These are phyloP conservation scores for Alfaro cultratus DNA, from an alignment of 2,797 vertebrate species.

Conservation along the genomic window DNA sequence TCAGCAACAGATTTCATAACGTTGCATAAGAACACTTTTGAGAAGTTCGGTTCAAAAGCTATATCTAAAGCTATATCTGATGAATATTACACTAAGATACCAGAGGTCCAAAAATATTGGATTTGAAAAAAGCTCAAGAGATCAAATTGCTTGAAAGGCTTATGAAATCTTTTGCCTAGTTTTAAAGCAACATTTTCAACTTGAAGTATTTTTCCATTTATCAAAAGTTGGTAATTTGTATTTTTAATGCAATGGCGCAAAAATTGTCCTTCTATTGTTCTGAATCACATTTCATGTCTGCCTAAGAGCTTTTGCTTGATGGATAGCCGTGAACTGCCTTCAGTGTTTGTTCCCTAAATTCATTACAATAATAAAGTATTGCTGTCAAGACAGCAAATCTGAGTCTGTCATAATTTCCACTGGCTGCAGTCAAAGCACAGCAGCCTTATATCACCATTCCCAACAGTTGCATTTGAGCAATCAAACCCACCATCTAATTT, in stretches of 20 bases:
- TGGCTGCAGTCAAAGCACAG: constrained; percentile 36
- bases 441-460: constrained; percentile 15
- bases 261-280: constrained; percentile 31
- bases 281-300: constrained; percentile 38
- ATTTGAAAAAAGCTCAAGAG: background rate
- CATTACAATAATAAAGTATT: constrained; percentile 52
- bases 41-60: background rate
- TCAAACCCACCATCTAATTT: constrained; percentile 49
- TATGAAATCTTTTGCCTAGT: constrained; percentile 5
- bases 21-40: background rate
- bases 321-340: background rate
- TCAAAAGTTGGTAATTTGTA: constrained; percentile 25
- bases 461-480: constrained; percentile 19
- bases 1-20: background rate
- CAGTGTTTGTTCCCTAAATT: constrained; percentile 32
- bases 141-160: constrained; percentile 2
- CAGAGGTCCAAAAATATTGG: background rate
- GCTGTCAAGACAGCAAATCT: constrained; percentile 38
- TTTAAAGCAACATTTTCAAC: background rate
- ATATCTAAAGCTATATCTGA: background rate
- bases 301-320: constrained; percentile 13
- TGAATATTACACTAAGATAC: background rate
- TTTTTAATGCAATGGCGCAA: background rate
- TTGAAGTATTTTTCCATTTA: constrained; percentile 15
- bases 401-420: constrained; percentile 24